These are phyloP conservation scores for Acanthurus leucopareius DNA, from an alignment of 2,797 vertebrate genomes.

Conservation along the genomic window DNA sequence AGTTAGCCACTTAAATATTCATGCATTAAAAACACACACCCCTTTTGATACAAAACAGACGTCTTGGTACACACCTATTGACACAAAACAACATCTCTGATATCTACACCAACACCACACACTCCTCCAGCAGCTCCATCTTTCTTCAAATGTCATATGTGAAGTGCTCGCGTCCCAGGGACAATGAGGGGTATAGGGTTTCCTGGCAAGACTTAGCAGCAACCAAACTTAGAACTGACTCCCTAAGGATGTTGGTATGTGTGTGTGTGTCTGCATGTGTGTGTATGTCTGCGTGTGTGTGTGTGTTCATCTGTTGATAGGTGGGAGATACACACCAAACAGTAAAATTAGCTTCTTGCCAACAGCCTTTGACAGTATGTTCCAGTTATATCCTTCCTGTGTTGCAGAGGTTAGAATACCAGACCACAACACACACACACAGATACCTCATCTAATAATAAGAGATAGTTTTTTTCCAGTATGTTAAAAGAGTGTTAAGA, in stretches of 20 bases:
- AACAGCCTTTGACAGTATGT: conserved; percentile 57
- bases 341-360: conserved; percentile 70
- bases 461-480: neutral
- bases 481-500: neutral
- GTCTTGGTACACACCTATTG: neutral
- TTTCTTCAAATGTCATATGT: conserved; percentile 86
- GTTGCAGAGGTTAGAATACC: conserved; percentile 40
- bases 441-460: neutral
- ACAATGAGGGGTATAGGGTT: conserved; percentile 86
- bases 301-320: conserved; percentile 56
- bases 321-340: conserved; percentile 56
- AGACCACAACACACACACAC: neutral
- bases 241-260: conserved; percentile 79
- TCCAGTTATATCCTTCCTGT: conserved; percentile 54
- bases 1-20: neutral
- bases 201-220: conserved; percentile 85
- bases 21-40: neutral
- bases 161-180: conserved; percentile 74
- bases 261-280: conserved; percentile 38
- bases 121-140: conserved; percentile 50
- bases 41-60: neutral
- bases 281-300: conserved; percentile 23
- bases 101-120: conserved; percentile 26
- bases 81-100: conserved; percentile 5
- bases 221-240: conserved; percentile 86